These are phyloP conservation scores for Bos javanicus DNA, from an alignment of 2,113 vertebrate species.

Conservation along the genomic window DNA sequence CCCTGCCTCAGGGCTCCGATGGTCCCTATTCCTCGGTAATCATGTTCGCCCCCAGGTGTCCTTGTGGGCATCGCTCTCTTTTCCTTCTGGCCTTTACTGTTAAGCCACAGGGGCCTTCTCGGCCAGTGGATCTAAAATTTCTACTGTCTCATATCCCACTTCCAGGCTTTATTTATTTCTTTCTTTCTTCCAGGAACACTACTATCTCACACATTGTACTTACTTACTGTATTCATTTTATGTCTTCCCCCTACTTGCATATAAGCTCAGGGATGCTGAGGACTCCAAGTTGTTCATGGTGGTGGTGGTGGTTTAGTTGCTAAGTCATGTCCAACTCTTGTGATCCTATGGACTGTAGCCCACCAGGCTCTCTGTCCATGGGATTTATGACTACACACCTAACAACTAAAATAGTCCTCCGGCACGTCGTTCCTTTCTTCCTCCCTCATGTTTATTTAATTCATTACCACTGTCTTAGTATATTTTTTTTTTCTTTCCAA, in stretches of 20 bases:
- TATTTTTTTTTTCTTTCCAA: background rate
- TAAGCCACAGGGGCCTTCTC: background rate
- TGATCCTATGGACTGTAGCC: background rate
- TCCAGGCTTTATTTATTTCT: background rate
- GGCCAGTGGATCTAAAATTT: background rate
- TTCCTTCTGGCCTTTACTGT: background rate
- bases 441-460: background rate
- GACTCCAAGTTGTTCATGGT: background rate
- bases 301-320: background rate
- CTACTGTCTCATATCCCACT: background rate
- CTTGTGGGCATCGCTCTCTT: background rate
- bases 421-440: background rate
- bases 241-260: background rate
- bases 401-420: background rate
- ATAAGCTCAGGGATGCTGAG: background rate
- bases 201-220: background rate
- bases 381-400: background rate
- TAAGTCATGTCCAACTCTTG: background rate
- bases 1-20: background rate
- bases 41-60: background rate
- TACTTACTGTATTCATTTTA: background rate
- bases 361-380: background rate
- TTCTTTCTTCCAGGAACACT: background rate
- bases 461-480: background rate
- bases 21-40: accelerated